These are phyloP conservation scores for Alethe castanea DNA, from an alignment of 2,113 vertebrate species.

Conservation along the genomic window DNA sequence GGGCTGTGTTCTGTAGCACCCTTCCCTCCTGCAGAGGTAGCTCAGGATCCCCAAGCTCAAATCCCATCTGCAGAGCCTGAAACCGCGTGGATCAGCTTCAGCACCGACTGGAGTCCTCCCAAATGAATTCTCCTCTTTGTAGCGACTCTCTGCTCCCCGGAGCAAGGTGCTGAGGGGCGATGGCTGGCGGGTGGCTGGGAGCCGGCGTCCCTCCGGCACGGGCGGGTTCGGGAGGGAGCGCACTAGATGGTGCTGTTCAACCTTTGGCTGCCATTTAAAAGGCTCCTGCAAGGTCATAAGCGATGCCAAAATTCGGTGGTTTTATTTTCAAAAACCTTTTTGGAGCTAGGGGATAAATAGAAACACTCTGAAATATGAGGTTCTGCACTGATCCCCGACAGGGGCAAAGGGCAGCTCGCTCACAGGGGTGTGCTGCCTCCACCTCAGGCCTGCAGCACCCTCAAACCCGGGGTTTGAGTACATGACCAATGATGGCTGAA, in stretches of 20 bases:
- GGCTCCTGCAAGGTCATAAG: not conserved
- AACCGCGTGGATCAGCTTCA: not conserved
- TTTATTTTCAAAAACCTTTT: not conserved
- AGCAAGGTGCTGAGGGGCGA: not conserved
- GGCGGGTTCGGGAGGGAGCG: not conserved
- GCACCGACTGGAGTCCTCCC: not conserved
- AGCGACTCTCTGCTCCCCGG: not conserved
- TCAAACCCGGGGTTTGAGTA: not conserved
- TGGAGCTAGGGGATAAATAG: not conserved
- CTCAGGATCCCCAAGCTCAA: not conserved
- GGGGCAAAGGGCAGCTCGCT: not conserved
- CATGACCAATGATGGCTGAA: accelerated
- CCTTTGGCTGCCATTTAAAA: not conserved
- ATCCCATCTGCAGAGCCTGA: not conserved
- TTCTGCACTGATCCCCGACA: accelerated
- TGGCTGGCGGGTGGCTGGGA: not conserved
- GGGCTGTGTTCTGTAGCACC: not conserved
- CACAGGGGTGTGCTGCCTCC: not conserved
- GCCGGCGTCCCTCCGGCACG: accelerated
- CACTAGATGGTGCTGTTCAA: constrained; percentile 66
- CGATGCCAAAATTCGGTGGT: accelerated
- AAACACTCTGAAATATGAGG: not conserved
- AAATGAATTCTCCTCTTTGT: not conserved
- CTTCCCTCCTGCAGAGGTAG: not conserved
- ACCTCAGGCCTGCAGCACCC: not conserved